Percentiles rank a stretch among this genome's conserved stretches.
These are phyloP conservation scores for Neomorphus geoffroyi DNA, from an alignment of 2,797 vertebrate genomes.

Conservation along the genomic window DNA sequence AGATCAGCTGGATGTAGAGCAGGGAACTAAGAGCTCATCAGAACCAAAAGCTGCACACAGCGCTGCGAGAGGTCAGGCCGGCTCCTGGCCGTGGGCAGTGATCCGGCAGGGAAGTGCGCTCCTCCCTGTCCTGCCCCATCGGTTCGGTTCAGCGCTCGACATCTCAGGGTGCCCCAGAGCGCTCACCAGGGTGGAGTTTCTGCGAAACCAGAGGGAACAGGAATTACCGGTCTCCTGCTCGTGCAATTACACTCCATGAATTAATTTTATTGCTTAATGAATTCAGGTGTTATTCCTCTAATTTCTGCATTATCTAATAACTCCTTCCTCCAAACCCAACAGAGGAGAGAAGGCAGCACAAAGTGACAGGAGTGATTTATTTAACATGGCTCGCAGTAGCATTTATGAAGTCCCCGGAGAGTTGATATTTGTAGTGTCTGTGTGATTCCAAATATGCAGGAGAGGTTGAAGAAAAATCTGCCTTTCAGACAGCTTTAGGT, in stretches of 20 bases:
- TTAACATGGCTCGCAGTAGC: background rate
- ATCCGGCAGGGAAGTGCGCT: background rate
- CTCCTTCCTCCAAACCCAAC: background rate
- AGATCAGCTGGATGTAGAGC: background rate
- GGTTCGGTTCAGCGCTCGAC: background rate
- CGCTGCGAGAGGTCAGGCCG: background rate
- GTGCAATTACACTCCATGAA: background rate
- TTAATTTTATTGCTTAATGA: conserved; percentile 65
- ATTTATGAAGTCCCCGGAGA: background rate
- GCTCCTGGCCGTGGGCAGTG: background rate
- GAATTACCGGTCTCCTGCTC: conserved; percentile 68
- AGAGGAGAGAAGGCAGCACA: background rate
- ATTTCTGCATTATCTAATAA: conserved; percentile 41
- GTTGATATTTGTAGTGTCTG: background rate
- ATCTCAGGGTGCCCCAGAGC: background rate
- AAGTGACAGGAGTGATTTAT: background rate
- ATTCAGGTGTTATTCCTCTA: conserved; percentile 52
- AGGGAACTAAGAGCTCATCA: fast-evolving
- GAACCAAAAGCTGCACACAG: background rate
- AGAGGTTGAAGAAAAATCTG: background rate
- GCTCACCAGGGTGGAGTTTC: conserved; percentile 41
- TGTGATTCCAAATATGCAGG: background rate
- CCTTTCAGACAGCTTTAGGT: background rate
- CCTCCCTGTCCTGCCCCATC: background rate
- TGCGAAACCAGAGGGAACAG: conserved; percentile 56